Percentiles rank a stretch among this genome's conserved stretches.
Evolutionary conservation across 2,888 invertebrate species (phyloP).

Genomic region (Minunthozetes semirufus): DNA sequence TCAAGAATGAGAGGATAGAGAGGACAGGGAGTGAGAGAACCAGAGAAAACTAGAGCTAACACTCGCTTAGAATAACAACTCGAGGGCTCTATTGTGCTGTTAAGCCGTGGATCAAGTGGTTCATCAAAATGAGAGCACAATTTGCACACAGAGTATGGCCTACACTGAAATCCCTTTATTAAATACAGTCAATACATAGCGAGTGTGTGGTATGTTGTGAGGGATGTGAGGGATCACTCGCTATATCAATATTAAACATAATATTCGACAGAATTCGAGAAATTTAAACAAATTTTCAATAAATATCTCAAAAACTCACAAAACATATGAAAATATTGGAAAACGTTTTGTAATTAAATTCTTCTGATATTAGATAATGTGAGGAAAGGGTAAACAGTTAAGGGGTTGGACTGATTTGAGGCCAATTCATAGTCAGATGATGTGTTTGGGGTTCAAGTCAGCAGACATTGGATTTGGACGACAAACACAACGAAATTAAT

Average conservation of each 20-base stretch:
- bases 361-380: too few species aligned
- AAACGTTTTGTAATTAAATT: too few species aligned
- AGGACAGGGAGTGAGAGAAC: neutral
- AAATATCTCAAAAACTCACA: too few species aligned
- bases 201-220: too few species aligned
- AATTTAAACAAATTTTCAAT: too few species aligned
- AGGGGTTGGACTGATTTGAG: neutral
- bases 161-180: neutral
- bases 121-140: slow-evolving; percentile 14
- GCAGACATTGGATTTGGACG: neutral
- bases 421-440: neutral
- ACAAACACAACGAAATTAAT: neutral
- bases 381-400: neutral
- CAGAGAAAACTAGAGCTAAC: neutral
- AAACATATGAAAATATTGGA: too few species aligned
- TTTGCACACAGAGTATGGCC: neutral
- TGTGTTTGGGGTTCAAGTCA: neutral
- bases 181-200: too few species aligned
- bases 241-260: too few species aligned
- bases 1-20: neutral
- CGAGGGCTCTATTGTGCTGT: slow-evolving; percentile 22
- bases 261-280: too few species aligned
- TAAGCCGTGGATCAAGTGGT: slow-evolving; percentile 14
- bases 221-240: too few species aligned
- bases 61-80: slow-evolving; percentile 15